phyloP scores from a whole-genome alignment of 2,113 vertebrate species.

The Loxodonta africana region DNA sequence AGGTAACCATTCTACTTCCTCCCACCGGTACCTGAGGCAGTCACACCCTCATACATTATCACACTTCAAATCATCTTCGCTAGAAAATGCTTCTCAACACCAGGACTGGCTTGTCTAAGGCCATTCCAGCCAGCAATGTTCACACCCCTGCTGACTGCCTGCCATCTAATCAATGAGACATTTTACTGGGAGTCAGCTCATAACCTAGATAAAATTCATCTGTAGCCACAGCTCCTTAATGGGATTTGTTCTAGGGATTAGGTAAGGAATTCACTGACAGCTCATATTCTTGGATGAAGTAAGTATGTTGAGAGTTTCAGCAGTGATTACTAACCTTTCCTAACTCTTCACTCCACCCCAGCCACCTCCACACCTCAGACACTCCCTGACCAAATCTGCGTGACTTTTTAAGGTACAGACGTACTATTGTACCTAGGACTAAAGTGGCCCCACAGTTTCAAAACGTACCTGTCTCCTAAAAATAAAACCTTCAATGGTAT shows the following conservation, averaged over 20 bases:
- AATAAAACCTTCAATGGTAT: neutral
- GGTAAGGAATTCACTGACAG: constrained; percentile 47
- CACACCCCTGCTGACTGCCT: neutral
- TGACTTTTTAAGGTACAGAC: constrained; percentile 29
- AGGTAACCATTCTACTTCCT: neutral
- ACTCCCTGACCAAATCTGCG: neutral
- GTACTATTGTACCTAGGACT: neutral
- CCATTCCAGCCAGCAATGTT: neutral
- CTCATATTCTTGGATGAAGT: constrained; percentile 40
- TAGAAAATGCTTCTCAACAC: neutral
- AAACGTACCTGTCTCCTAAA: neutral
- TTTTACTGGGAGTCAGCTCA: constrained; percentile 47
- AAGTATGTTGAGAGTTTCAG: constrained; percentile 57
- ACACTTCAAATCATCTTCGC: neutral
- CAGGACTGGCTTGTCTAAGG: neutral
- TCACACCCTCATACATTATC: neutral
- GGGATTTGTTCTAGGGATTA: constrained; percentile 60
- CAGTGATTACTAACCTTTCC: constrained; percentile 23
- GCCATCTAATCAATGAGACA: constrained; percentile 20
- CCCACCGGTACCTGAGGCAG: neutral
- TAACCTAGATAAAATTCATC: constrained; percentile 49
- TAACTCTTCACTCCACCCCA: constrained; percentile 24
- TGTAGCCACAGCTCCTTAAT: neutral
- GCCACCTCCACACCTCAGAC: neutral
- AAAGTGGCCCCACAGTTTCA: neutral